Evolutionary conservation across 2,888 invertebrate species (phyloP), one percentile per base, ranked within the genome.

Genomic region (Ophion ventricosus): DNA sequence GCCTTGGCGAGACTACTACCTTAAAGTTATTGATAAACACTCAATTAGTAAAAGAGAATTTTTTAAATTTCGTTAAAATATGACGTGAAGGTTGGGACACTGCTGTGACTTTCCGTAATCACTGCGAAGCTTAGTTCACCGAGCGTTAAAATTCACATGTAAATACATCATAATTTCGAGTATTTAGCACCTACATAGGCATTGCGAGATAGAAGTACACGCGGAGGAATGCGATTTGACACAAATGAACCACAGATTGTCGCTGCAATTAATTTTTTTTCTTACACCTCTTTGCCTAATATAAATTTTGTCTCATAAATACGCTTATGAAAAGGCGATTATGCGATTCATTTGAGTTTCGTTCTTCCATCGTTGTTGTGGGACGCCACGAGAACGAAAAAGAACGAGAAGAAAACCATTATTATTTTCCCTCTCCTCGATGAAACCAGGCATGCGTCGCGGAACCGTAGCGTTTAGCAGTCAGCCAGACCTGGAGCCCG

Each of bases 391-490:
- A 70, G n/a, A 66, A 29, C 20, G 57, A 79, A 79, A 66, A 74
- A 40, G 25, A 29, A 40, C n/a, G 43, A 20, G 56, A 43, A 14
- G 56, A 54, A 43, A 40, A 49, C 59, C 72, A 64, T 84, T 72
- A 75, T 64, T 57, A 66, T 78, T 77, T 72, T 54, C 25, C 69
- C 74, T 75, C 70, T 76, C 66, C 76, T 43, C 61, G 82, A 66
- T 90, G 85, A 87, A 89, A 90, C 83, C 86, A 92, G 92, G 92
- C 87, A 92, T 92, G 88, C 92, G 92, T 84, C 92, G 92, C 87
- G 92, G 92, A 91, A 92, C 92, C 88, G 92, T 92, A 92, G 92
- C 91, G 89, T 92, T 92, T 92, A 92, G 92, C 92, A 92, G 92
- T 87, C 92, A 92, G 72, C 92, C 92, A 77, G 91, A 92, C 84